phyloP scores from a whole-genome alignment of 2,888 invertebrate species.

The Parnassius mnemosyne region DNA sequence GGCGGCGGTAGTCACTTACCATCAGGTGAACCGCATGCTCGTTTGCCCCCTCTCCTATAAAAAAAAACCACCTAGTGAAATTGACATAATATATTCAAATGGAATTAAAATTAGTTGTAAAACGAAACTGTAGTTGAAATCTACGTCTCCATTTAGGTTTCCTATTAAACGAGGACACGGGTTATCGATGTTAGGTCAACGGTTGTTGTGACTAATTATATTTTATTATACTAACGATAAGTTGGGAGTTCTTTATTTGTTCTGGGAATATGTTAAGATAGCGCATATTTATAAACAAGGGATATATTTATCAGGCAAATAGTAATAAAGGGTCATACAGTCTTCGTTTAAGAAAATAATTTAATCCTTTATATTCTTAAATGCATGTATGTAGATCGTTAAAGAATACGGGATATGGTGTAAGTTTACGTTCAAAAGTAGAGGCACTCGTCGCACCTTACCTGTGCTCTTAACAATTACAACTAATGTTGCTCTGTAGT shows the following conservation, averaged over 20 bases:
- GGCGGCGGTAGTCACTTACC: too few species aligned
- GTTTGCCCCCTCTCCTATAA: too few species aligned
- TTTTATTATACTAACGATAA: slow-evolving; percentile 21
- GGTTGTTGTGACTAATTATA: slow-evolving; percentile 19
- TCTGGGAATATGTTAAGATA: slow-evolving; percentile 20
- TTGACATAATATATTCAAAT: too few species aligned
- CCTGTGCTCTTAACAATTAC: too few species aligned
- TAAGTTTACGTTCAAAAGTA: too few species aligned
- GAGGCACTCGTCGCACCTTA: too few species aligned
- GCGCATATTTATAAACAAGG: slow-evolving; percentile 17
- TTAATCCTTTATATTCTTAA: not conserved
- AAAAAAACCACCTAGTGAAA: too few species aligned
- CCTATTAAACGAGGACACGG: not conserved
- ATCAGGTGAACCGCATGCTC: too few species aligned
- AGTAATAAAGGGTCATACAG: not conserved
- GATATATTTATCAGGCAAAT: not conserved
- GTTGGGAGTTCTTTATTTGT: slow-evolving; percentile 14
- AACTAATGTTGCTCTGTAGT: too few species aligned
- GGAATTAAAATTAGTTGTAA: too few species aligned
- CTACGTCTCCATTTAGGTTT: not conserved
- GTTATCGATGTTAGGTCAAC: slow-evolving; percentile 18
- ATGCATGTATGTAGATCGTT: too few species aligned
- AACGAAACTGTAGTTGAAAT: not conserved
- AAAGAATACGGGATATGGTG: too few species aligned
- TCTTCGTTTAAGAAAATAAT: not conserved